These are phyloP conservation scores for Formica exsecta DNA, from an alignment of 1,140 invertebrate species.

Conservation along the genomic window DNA sequence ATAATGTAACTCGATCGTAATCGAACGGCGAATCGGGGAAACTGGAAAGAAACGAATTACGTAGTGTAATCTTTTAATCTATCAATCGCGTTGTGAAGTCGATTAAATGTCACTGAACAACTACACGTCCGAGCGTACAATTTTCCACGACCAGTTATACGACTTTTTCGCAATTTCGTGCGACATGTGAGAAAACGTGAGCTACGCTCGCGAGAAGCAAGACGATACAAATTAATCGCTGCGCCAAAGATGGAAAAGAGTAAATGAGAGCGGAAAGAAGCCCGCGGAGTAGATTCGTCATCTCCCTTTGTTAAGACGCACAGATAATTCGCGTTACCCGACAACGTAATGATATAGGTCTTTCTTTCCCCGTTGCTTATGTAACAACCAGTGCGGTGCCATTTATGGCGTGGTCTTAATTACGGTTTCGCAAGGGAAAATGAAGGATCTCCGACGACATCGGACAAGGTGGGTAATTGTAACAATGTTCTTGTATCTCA, in stretches of 20 bases:
- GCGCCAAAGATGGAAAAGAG: slow-evolving; percentile 2
- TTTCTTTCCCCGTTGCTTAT: slow-evolving; percentile 12
- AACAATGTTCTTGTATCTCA: not conserved
- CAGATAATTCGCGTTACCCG: slow-evolving; percentile 41
- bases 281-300: not conserved
- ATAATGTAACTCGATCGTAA: not conserved
- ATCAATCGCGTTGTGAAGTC: not conserved
- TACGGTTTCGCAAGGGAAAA: slow-evolving; percentile 59
- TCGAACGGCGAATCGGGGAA: not conserved
- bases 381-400: slow-evolving; percentile 25
- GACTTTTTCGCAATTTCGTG: slow-evolving; percentile 55
- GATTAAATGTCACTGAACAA: slow-evolving; percentile 38
- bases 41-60: not conserved
- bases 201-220: not conserved
- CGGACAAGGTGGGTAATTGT: slow-evolving; percentile 35
- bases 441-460: slow-evolving; percentile 38
- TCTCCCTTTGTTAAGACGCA: not conserved
- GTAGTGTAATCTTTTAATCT: slow-evolving; percentile 16
- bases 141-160: slow-evolving; percentile 43
- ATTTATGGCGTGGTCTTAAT: slow-evolving; percentile 56
- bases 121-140: not conserved
- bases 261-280: slow-evolving; percentile 24
- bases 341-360: slow-evolving; percentile 30
- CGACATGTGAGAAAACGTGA: slow-evolving; percentile 36
- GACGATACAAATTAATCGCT: slow-evolving; percentile 31